Conservation (phyloP, 2,888 invertebrate genomes). For the Spilosoma lubricipeda region DNA sequence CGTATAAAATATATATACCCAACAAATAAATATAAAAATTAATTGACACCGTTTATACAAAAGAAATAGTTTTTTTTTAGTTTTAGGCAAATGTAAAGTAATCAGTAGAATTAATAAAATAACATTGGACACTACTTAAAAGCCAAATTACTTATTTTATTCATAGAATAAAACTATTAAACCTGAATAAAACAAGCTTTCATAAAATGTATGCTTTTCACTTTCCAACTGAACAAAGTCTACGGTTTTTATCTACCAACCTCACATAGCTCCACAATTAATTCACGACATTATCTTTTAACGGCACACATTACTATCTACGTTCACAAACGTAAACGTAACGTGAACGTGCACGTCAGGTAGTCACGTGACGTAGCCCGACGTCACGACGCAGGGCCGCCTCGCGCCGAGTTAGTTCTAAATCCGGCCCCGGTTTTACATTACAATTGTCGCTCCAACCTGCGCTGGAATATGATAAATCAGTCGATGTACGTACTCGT, state of each 20-base stretch:
- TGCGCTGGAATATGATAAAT: slow-evolving; percentile 77
- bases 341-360: slow-evolving; percentile 34
- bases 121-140: neutral
- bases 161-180: neutral
- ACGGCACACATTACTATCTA: slow-evolving; percentile 35
- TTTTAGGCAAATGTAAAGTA: neutral
- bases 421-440: slow-evolving; percentile 69
- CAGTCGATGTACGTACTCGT: slow-evolving; percentile 65
- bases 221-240: slow-evolving; percentile 1
- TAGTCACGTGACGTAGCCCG: slow-evolving; percentile 35
- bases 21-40: neutral
- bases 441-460: slow-evolving; percentile 76
- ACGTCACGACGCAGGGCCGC: slow-evolving; percentile 23
- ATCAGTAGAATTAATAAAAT: neutral
- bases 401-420: slow-evolving; percentile 46
- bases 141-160: neutral
- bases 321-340: slow-evolving; percentile 32
- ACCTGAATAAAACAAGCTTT: neutral
- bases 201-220: slow-evolving; percentile 8
- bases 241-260: slow-evolving; percentile 18
- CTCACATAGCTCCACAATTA: slow-evolving; percentile 19
- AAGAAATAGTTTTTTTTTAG: neutral
- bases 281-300: slow-evolving; percentile 36
- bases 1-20: neutral
- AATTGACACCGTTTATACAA: neutral